Base-by-base conservation (phyloP, 2,797 vertebrate genomes). In the Myotis daubentonii region DNA sequence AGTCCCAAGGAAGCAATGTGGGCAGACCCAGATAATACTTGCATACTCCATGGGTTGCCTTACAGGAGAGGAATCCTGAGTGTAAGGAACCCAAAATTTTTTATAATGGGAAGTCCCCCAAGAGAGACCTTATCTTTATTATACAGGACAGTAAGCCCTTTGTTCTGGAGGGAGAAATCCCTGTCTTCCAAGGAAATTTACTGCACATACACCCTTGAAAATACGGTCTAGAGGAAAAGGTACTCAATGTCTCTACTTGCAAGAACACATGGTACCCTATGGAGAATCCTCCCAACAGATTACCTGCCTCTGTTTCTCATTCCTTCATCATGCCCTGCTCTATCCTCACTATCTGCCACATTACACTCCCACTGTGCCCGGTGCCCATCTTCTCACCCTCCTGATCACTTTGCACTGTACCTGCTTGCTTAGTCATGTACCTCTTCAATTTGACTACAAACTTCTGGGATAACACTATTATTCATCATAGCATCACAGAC, bases 241-340 rank as follows among this genome's bases (percentile, higher is more conserved):
- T 11, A 49, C 15, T 82, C 16, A 15, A 12, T 17, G 7, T 25
- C 13, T 92, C 55, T 20, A 49, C 55, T 53, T 83, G 28, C 22
- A 82, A 87, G 51, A 72, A 62, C 10, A n/a, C 8, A 20, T 25
- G 22, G 19, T 15, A 78, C 5, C 51, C 53, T 55, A 22, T 2
- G 5, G 38, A 75, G 53, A 55, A 82, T 60, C n/a, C 23, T 89
- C 28, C 68, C 22, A 57, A 25, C 5, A 16, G n/a, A 60, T 44
- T 38, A 38, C 12, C 22, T 25, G 28, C 28, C 23, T 94, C 38
- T 79, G 8, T 65, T 74, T 93, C n/a, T 22, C 30, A 10, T 12
- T 55, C 8, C 2, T 19, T 74, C 53, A 23, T 36, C 23, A 16
- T 17, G 17, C 10, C 6, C 2, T 0, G 0, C 6, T 51, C 3